Evolutionary conservation across 2,888 invertebrate species (phyloP).

Genomic region (Pristionchus maxplancki): DNA sequence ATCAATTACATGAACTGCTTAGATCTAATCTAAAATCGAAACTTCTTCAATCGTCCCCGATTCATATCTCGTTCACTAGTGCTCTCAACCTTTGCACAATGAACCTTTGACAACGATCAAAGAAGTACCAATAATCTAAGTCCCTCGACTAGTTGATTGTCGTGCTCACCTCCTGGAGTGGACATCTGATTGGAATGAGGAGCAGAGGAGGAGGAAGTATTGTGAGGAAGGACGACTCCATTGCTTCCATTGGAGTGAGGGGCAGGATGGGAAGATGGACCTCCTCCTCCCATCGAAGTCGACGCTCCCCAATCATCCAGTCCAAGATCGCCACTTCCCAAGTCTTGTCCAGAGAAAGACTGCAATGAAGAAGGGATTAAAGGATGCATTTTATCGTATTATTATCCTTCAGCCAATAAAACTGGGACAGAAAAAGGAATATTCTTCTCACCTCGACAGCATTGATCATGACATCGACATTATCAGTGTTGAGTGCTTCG

Average conservation of each 20-base stretch:
- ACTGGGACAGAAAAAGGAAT: neutral
- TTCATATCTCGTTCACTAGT: neutral
- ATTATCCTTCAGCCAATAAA: too few relatives aligned
- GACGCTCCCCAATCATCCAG: slow-evolving; percentile 10
- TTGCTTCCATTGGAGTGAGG: neutral
- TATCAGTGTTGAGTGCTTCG: slow-evolving; percentile 12
- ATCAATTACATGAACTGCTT: neutral
- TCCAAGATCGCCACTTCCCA: slow-evolving; percentile 2
- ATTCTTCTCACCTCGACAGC: neutral
- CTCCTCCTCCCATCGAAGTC: slow-evolving; percentile 3
- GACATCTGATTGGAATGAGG: slow-evolving; percentile 13
- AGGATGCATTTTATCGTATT: too few relatives aligned
- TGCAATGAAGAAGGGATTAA: slow-evolving; percentile 10
- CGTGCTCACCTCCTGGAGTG: slow-evolving; percentile 32
- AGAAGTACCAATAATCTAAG: too few relatives aligned
- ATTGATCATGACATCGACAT: slow-evolving; percentile 29
- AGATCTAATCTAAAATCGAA: neutral
- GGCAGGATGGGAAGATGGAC: neutral
- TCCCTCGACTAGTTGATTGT: too few relatives aligned
- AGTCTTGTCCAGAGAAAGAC: slow-evolving; percentile 22
- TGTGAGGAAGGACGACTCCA: slow-evolving; percentile 21
- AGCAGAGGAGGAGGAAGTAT: neutral
- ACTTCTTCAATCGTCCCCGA: neutral
- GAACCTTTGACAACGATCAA: too few relatives aligned
- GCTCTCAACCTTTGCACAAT: too few relatives aligned